Conservation (phyloP, 2,113 vertebrate genomes). For the Salvelinus alpinus region DNA sequence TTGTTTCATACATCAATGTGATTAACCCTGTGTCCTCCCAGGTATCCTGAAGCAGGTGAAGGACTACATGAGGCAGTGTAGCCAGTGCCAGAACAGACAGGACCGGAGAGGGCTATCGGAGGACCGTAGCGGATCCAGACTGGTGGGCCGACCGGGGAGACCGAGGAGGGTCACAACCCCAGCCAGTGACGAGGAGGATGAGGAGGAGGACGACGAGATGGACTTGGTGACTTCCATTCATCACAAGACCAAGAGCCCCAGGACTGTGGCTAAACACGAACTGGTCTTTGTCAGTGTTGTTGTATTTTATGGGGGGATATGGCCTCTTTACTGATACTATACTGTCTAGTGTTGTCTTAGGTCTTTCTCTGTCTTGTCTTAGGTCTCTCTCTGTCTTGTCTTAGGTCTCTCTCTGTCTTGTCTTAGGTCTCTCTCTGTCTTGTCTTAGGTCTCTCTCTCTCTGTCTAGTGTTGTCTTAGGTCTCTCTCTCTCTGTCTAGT, state of each 20-base stretch:
- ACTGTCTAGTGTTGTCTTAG: too few species aligned
- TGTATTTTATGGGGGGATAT: too few species aligned
- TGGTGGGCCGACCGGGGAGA: slow-evolving; percentile 29
- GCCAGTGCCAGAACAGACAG: slow-evolving; percentile 84
- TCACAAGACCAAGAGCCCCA: slow-evolving; percentile 64
- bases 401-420: too few species aligned
- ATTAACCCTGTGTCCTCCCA: slow-evolving; percentile 46
- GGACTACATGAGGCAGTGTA: slow-evolving; percentile 91
- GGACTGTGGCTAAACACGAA: slow-evolving; percentile 84
- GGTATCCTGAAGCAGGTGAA: slow-evolving; percentile 96
- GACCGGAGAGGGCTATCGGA: slow-evolving; percentile 82
- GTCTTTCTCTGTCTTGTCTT: too few species aligned
- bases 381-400: too few species aligned
- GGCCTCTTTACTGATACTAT: too few species aligned
- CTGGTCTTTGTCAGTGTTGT: slow-evolving; percentile 89
- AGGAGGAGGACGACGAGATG: slow-evolving; percentile 38
- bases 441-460: too few species aligned
- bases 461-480: too few species aligned
- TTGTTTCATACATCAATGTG: too few species aligned
- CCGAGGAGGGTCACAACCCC: slow-evolving; percentile 32
- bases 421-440: too few species aligned
- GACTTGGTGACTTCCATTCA: slow-evolving; percentile 45
- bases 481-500: too few species aligned
- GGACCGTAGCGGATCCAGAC: slow-evolving; percentile 78
- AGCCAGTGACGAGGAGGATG: neutral